A percentile compares a stretch with the other conserved stretches of the same genome.
phyloP scores from a whole-genome alignment of 2,797 vertebrate species.

The Poeciliopsis paucimaculata region DNA sequence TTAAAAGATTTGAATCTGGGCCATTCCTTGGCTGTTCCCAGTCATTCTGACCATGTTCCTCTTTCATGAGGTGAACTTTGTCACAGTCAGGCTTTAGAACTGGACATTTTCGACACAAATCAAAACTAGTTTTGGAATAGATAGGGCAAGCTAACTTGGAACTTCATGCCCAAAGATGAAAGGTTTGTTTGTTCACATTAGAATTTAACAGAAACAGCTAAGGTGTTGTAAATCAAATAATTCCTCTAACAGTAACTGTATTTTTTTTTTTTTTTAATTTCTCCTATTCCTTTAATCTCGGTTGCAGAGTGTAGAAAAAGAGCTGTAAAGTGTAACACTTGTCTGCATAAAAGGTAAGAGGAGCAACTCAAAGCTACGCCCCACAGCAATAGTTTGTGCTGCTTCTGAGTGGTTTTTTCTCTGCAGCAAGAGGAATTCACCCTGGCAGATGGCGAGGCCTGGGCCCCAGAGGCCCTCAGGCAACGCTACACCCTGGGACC shows the following conservation, averaged over 20 bases:
- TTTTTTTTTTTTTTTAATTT: constrained; percentile 18
- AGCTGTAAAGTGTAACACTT: constrained; percentile 62
- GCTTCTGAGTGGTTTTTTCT: constrained; percentile 43
- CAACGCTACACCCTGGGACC: constrained; percentile 87
- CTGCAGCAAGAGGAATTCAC: constrained; percentile 70
- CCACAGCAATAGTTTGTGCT: constrained; percentile 72
- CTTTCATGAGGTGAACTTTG: neutral
- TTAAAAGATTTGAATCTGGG: neutral
- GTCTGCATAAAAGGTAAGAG: constrained; percentile 64
- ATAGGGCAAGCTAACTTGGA: neutral
- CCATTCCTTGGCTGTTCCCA: neutral
- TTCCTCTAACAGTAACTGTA: neutral
- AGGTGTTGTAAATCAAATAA: neutral
- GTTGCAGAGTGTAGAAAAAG: constrained; percentile 50
- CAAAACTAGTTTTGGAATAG: neutral
- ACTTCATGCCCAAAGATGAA: neutral
- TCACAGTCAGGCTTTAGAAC: neutral
- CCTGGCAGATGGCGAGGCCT: constrained; percentile 82
- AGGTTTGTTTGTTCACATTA: neutral
- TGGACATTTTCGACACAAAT: neutral
- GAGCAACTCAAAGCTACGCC: constrained; percentile 72
- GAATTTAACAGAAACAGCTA: neutral
- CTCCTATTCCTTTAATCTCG: constrained; percentile 30
- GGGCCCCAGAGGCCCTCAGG: constrained; percentile 74
- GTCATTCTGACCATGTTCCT: neutral